Percentiles rank a stretch among this genome's conserved stretches.
These are phyloP conservation scores for Chelonus formosanus DNA, from an alignment of 2,888 invertebrate species.

Conservation along the genomic window DNA sequence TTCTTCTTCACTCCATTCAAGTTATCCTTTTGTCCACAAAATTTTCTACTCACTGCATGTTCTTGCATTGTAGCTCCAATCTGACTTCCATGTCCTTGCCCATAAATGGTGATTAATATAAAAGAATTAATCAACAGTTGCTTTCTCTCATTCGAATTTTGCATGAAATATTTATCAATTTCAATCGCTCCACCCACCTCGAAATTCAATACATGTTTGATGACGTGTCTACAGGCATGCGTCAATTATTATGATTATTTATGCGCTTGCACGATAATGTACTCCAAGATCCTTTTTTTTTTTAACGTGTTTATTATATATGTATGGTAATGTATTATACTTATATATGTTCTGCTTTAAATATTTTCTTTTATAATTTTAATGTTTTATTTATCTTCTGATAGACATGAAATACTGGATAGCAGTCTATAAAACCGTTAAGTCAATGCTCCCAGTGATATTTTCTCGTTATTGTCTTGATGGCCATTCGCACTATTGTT, in stretches of 20 bases:
- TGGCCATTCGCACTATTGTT: slow-evolving; percentile 55
- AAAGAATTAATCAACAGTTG: neutral
- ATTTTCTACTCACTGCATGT: slow-evolving; percentile 18
- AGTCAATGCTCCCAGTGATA: slow-evolving; percentile 60
- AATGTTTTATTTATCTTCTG: slow-evolving; percentile 29
- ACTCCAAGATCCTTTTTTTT: slow-evolving; percentile 37
- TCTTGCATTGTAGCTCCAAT: slow-evolving; percentile 1
- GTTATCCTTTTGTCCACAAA: slow-evolving; percentile 17
- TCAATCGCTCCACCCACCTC: slow-evolving; percentile 9
- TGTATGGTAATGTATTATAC: slow-evolving; percentile 2
- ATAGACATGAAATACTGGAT: slow-evolving; percentile 40
- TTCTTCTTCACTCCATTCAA: slow-evolving; percentile 24
- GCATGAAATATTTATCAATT: slow-evolving; percentile 19
- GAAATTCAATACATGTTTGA: slow-evolving; percentile 12
- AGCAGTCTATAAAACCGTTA: slow-evolving; percentile 58
- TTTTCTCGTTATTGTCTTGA: slow-evolving; percentile 54
- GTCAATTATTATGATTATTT: slow-evolving; percentile 55
- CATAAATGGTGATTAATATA: slow-evolving; percentile 4
- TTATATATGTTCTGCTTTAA: slow-evolving; percentile 18
- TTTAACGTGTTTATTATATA: neutral
- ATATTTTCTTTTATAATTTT: slow-evolving; percentile 20
- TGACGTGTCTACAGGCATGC: slow-evolving; percentile 26
- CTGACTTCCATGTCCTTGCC: neutral
- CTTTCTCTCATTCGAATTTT: slow-evolving; percentile 1
- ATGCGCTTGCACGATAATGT: slow-evolving; percentile 49